Evolutionary conservation across 2,888 invertebrate species (phyloP), one percentile per base, ranked within the genome.

Genomic region (Drosophila putrida): DNA sequence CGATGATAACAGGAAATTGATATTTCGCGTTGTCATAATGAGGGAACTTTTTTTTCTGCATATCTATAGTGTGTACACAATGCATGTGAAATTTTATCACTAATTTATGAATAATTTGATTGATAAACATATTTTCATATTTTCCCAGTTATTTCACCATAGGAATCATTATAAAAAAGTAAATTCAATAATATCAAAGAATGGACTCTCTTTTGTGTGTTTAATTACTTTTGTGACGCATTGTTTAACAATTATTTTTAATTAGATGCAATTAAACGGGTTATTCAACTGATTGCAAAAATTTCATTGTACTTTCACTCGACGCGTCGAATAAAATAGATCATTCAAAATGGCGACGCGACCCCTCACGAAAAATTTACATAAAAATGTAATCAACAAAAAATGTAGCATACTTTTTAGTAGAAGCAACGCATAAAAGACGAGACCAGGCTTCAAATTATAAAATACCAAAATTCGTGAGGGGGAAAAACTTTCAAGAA

Each of bases 1-100:
- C 38, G 46, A 20, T 44, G 76, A 72, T 78, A 75, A 75, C 75
- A 61, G 72, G 49, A 72, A 75, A 78, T 75, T 75, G 68, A 75
- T 75, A 64, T 75, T 60, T 49, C 55, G 28, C 59, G 6, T 46
- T 28, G 33, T 35, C 59, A 25, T 25, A 20, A 59, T 59, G 44
- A 31, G 25, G 36, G 25, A 11, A 0, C 4, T 31, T 62, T 62
- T 33, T 47, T 31, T n/a, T 6, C 8, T 39, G 20, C 31, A 31
- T 74, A 28, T n/a, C n/a, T n/a, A n/a, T n/a, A n/a, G n/a, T n/a
- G n/a, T 55, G n/a, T 36, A 6, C 50, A 53, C 60, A 71, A 71
- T 63, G 62, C 53, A 68, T 63, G 33, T 47, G 68, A 68, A 63
- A 68, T 76, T 76, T 67, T 72, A 60, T 72, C 63, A 60, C 68